These are phyloP conservation scores for Copsychus sechellarum DNA, from an alignment of 2,113 vertebrate species.

Conservation along the genomic window DNA sequence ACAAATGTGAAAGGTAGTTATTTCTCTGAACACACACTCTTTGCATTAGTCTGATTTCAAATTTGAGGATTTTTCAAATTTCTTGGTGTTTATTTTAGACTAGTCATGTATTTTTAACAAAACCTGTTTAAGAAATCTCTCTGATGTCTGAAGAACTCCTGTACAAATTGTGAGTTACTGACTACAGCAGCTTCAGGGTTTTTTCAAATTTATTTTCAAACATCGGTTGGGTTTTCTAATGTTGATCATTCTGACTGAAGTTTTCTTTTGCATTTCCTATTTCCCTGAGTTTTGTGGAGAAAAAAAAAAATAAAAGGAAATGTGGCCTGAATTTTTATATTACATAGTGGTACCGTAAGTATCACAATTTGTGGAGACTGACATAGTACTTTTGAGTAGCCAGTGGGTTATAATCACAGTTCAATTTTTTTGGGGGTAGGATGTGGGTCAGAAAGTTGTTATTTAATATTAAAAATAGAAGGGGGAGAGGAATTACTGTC, in stretches of 20 bases:
- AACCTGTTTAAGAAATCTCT: slow-evolving; percentile 30
- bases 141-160: slow-evolving; percentile 15
- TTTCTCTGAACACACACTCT: not conserved
- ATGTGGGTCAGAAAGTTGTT: not conserved
- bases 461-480: not conserved
- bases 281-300: fast-evolving
- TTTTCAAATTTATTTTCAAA: slow-evolving; percentile 10
- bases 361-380: not conserved
- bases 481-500: not conserved
- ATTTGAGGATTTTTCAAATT: not conserved
- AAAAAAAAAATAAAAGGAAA: not conserved
- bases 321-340: not conserved
- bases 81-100: not conserved
- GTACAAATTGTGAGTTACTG: slow-evolving; percentile 22
- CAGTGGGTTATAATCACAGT: not conserved
- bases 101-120: slow-evolving; percentile 49
- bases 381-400: not conserved
- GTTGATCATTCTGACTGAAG: slow-evolving; percentile 34
- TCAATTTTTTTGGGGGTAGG: not conserved
- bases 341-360: not conserved
- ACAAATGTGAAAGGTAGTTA: not conserved
- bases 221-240: not conserved
- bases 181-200: not conserved
- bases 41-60: not conserved
- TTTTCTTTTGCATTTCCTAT: not conserved